A percentile compares a stretch with the other conserved stretches of the same genome.
Conservation (phyloP, 2,797 vertebrate genomes). For the Cottoperca gobio region DNA sequence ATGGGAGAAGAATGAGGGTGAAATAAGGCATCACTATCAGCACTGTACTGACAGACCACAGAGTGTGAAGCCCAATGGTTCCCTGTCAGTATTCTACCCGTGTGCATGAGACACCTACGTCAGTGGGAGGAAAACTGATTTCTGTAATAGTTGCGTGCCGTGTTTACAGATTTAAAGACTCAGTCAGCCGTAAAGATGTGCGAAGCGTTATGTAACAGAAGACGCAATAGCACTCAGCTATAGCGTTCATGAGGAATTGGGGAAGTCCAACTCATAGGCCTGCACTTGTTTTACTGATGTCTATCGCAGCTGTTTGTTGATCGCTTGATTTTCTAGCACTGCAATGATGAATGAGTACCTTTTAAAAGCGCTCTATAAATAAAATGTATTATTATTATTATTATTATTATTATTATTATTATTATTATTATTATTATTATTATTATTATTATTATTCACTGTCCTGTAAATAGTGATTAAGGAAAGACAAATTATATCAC, state of each 20-base stretch:
- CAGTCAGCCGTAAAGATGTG: conserved; percentile 57
- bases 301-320: conserved; percentile 43
- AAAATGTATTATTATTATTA: no score
- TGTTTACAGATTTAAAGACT: conserved; percentile 52
- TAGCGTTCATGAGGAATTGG: conserved; percentile 5
- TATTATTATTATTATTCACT: no score
- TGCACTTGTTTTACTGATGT: conserved; percentile 43
- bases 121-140: conserved; percentile 27
- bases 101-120: conserved; percentile 11
- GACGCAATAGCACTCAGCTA: conserved; percentile 17
- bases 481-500: no score
- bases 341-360: no score
- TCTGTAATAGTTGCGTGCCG: conserved; percentile 37
- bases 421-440: no score
- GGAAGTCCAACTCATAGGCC: conserved; percentile 43
- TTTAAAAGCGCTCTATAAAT: no score
- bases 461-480: no score
- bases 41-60: conserved; percentile 52
- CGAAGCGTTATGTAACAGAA: conserved; percentile 45
- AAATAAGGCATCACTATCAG: conserved; percentile 73
- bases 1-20: conserved; percentile 39
- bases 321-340: not conserved
- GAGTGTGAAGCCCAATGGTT: conserved; percentile 51
- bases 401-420: no score
- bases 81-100: conserved; percentile 36